Base-by-base conservation (phyloP, 2,888 invertebrate species). In the Salticus scenicus region DNA sequence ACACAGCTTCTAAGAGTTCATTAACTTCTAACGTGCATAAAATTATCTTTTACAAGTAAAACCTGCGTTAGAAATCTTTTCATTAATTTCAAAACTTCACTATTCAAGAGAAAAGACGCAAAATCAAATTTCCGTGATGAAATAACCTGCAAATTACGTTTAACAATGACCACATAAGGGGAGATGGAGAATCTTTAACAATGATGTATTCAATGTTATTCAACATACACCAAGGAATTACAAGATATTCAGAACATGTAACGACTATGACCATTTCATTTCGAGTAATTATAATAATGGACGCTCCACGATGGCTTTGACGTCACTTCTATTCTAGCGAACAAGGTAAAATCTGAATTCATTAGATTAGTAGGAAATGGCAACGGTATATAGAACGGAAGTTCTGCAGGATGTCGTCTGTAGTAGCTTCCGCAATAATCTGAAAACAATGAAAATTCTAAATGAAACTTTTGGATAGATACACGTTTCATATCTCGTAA, bases 261-360 rank as follows among this genome's bases (percentile, higher is more conserved):
- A 78, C 77, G 70, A 78, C 63, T 47, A 63, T 57, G 71, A 71
- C 42, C 78, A 67, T 72, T 80, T 80, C 79, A 47, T 80, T 80
- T 76, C 47, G 33, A 63, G 79, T 80, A 80, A 80, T 80, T 80
- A 80, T 73, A 80, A 73, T 73, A 73, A 80, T 80, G 79, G 79
- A 80, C 72, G 66, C 64, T 63, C 78, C 66, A 30, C 66, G 10
- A 24, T 66, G 30, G 17, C 31, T 66, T 1, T 67, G 71, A 67
- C 72, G 79, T 80, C 79, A 80, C 79, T 47, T 24, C 72, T 66
- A 31, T 51, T 64, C 33, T 66, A 67, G 57, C 37, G 31, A 66
- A 57, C 57, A 66, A 17, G 31, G 66, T 31, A 72, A 64, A 73
- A 72, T 63, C 47, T 31, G 72, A 80, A 80, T 80, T 72, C 71